phyloP scores from a whole-genome alignment of 2,888 invertebrate species.

The Pardosa pseudoannulata region DNA sequence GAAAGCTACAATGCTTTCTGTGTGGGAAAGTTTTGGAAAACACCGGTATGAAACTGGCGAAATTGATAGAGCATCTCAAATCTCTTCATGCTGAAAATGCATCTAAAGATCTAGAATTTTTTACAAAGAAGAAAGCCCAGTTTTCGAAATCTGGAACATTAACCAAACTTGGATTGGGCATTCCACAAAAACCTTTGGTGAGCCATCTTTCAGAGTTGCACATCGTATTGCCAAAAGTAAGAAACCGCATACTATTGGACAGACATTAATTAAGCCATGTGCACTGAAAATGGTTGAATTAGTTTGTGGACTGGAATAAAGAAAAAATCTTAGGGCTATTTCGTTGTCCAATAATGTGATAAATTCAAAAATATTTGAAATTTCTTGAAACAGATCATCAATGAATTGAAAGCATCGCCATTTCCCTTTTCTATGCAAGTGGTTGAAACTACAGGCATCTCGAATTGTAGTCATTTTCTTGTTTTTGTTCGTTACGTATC shows the following conservation, averaged over 20 bases:
- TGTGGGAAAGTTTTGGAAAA: too few species aligned
- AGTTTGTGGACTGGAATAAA: conserved; percentile 56
- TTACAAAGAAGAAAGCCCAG: too few species aligned
- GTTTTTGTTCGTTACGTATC: conserved; percentile 33
- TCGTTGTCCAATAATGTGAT: conserved; percentile 56
- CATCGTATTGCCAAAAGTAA: too few species aligned
- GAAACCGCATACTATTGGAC: conserved; percentile 63
- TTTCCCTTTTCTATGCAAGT: conserved; percentile 40
- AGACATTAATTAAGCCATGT: conserved; percentile 59
- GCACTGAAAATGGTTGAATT: conserved; percentile 45
- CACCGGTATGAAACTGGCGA: too few species aligned
- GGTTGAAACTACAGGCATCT: conserved; percentile 78
- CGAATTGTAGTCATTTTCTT: conserved; percentile 21
- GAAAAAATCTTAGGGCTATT: conserved; percentile 59
- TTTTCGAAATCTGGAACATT: too few species aligned
- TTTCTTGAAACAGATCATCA: conserved; percentile 43
- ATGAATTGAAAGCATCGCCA: conserved; percentile 34
- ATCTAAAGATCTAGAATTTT: too few species aligned
- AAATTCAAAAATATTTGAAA: conserved; percentile 52
- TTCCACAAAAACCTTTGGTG: too few species aligned
- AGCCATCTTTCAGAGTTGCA: too few species aligned
- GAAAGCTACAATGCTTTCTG: too few species aligned
- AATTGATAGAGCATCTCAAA: too few species aligned
- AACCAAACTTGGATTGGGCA: too few species aligned
- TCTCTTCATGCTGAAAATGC: too few species aligned